Conservation (phyloP, 1,140 invertebrate genomes). For the Leptinotarsa defecta region DNA sequence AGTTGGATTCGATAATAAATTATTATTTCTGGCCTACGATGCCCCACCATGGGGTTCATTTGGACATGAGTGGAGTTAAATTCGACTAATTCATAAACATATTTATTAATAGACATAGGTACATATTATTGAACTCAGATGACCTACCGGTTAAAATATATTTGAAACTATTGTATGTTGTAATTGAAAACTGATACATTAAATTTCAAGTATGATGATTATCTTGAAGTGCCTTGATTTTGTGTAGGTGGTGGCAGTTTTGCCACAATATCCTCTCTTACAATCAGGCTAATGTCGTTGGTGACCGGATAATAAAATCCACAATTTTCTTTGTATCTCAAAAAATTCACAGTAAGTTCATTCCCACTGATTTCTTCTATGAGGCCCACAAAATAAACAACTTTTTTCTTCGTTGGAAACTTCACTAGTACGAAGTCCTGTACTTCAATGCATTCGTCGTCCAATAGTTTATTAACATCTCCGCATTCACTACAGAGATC, state of each 20-base stretch:
- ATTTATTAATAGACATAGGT: not conserved
- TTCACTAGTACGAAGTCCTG: not conserved
- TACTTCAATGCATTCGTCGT: not conserved
- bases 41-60: not conserved
- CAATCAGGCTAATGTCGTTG: not conserved
- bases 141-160: not conserved
- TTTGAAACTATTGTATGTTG: not conserved
- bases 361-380: not conserved
- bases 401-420: not conserved
- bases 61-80: not conserved
- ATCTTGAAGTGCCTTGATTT: constrained; percentile 7
- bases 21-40: not conserved
- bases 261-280: not conserved
- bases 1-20: too few relatives aligned
- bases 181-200: constrained; percentile 7
- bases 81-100: not conserved
- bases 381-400: too few relatives aligned
- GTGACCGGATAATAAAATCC: constrained; percentile 5
- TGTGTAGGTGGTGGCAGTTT: constrained; percentile 4
- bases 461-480: not conserved
- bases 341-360: not conserved
- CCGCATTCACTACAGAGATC: not conserved
- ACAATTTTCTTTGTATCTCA: not conserved
- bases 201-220: not conserved
- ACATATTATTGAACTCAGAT: not conserved